Evolutionary conservation across 2,888 invertebrate genomes (phyloP).

Genomic region (Parascotia fuliginaria): DNA sequence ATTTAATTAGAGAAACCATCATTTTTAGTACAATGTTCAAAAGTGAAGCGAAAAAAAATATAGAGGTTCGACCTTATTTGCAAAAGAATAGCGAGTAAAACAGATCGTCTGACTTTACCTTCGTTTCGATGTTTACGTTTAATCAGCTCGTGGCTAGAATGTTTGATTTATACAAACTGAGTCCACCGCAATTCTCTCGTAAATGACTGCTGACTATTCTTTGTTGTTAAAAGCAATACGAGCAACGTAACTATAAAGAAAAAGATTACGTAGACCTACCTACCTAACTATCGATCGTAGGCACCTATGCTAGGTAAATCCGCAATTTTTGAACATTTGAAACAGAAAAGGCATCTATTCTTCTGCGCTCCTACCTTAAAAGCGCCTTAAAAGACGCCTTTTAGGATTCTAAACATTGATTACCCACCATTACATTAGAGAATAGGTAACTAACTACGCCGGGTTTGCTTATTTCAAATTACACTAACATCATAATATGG

Average conservation of each 20-base stretch:
- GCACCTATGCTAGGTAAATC: no score
- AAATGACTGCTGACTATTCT: slow-evolving; percentile 18
- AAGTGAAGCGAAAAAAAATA: not conserved
- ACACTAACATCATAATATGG: no score
- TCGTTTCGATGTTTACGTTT: slow-evolving; percentile 20
- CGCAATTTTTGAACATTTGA: no score
- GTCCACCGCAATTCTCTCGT: slow-evolving; percentile 30
- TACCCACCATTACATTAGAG: no score
- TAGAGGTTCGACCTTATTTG: slow-evolving; percentile 5
- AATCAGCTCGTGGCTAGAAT: slow-evolving; percentile 40
- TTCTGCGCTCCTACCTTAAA: no score
- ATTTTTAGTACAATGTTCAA: not conserved
- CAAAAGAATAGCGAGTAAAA: slow-evolving; percentile 11
- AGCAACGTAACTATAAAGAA: not conserved
- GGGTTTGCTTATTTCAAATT: no score
- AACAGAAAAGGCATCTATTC: no score
- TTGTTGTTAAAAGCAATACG: slow-evolving; percentile 9
- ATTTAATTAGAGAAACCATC: not conserved
- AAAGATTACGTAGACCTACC: not conserved
- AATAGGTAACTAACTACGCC: no score
- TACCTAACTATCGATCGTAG: not conserved
- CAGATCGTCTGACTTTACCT: slow-evolving; percentile 9
- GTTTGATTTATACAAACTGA: slow-evolving; percentile 41
- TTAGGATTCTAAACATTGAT: no score
- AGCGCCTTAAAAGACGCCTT: no score